phyloP scores from a whole-genome alignment of 2,797 vertebrate species.

The Syngnathus acus region DNA sequence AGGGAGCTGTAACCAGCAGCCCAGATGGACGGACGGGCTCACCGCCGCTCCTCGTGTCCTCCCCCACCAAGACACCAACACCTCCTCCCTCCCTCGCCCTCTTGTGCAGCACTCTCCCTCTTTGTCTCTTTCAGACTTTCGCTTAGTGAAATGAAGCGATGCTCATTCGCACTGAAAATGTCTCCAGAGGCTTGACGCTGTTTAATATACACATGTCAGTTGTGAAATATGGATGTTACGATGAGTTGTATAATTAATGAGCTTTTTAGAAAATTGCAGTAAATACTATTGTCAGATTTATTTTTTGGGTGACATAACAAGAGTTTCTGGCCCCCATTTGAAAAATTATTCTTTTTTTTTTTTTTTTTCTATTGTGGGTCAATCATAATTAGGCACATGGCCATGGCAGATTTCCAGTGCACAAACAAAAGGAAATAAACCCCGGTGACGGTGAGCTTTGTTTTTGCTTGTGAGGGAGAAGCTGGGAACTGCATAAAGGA shows the following conservation, averaged over 20 bases:
- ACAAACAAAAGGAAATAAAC: slow-evolving; percentile 54
- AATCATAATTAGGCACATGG: not conserved
- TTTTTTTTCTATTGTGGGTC: not conserved
- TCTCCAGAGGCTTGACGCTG: slow-evolving; percentile 35
- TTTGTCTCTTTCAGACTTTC: slow-evolving; percentile 24
- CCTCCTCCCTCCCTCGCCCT: not conserved
- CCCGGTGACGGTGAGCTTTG: slow-evolving; percentile 57
- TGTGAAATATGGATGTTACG: slow-evolving; percentile 12
- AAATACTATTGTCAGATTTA: not conserved
- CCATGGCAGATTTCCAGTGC: slow-evolving; percentile 15
- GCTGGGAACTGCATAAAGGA: slow-evolving; percentile 37
- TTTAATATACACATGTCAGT: not conserved
- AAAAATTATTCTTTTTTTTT: not conserved
- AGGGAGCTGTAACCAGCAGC: slow-evolving; percentile 38
- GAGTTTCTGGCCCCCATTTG: not conserved
- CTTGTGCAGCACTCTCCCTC: slow-evolving; percentile 17
- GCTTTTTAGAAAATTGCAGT: slow-evolving; percentile 39
- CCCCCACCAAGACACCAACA: slow-evolving; percentile 4
- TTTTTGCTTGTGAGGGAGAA: slow-evolving; percentile 43
- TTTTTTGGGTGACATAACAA: not conserved
- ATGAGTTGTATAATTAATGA: slow-evolving; percentile 23
- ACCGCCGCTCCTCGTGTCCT: slow-evolving; percentile 43
- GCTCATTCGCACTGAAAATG: slow-evolving; percentile 63
- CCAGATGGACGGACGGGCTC: slow-evolving; percentile 60
- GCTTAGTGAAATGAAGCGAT: slow-evolving; percentile 57